Evolutionary conservation across 2,888 invertebrate genomes (phyloP).

Genomic region (Zhengitettix transpicula): DNA sequence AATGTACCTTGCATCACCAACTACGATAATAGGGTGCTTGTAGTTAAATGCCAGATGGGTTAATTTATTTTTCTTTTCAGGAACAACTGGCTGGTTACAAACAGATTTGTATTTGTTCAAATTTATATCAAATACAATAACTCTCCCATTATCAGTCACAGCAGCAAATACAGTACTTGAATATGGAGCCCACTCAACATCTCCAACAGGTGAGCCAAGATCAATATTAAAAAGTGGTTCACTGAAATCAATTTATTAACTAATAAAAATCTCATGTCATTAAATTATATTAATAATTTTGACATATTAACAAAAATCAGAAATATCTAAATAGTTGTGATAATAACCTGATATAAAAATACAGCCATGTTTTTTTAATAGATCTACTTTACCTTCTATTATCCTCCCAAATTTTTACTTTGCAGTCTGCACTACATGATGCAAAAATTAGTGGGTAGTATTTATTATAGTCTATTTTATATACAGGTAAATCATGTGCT

Average conservation of each 20-base stretch:
- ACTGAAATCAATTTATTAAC: conserved; percentile 11
- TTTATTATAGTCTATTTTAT: conserved; percentile 74
- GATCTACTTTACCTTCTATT: conserved; percentile 37
- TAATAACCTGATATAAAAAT: too few relatives aligned
- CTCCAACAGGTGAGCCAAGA: conserved; percentile 30
- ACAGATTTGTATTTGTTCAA: conserved; percentile 31
- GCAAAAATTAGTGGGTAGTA: conserved; percentile 77
- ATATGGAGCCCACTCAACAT: conserved; percentile 35
- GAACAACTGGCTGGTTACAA: conserved; percentile 29
- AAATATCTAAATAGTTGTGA: too few relatives aligned
- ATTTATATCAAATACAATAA: conserved; percentile 28
- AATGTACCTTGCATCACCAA: conserved; percentile 30
- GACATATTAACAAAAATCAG: too few relatives aligned
- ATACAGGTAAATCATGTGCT: conserved; percentile 78
- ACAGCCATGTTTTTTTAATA: too few relatives aligned
- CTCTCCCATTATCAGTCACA: conserved; percentile 30
- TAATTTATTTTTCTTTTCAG: conserved; percentile 29
- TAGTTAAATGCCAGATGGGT: conserved; percentile 25
- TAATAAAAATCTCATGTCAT: too few relatives aligned
- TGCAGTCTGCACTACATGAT: conserved; percentile 90
- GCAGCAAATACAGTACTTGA: conserved; percentile 35
- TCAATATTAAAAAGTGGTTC: conserved; percentile 33
- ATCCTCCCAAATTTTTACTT: conserved; percentile 92
- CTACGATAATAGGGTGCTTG: conserved; percentile 17
- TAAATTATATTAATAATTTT: not conserved